phyloP scores from a whole-genome alignment of 37 sponge, comb jelly and placozoan genomes.

The Diacarnus erythraeanus region DNA sequence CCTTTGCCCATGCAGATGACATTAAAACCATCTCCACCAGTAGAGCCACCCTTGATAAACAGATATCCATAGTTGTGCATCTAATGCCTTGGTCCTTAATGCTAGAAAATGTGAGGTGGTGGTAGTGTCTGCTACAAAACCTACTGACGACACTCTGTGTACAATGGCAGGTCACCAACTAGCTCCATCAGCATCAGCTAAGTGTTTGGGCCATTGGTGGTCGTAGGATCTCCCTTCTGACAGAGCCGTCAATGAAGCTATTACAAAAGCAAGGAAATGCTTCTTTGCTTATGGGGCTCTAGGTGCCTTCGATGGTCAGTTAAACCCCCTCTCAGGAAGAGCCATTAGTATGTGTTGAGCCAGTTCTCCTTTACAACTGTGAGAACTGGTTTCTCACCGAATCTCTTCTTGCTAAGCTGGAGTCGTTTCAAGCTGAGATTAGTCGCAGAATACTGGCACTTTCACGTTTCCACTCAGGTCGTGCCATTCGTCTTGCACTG shows the following conservation, averaged over 20 bases:
- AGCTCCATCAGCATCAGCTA: neutral
- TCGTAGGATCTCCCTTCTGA: conserved; percentile 13
- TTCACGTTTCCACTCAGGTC: neutral
- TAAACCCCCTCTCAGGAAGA: conserved; percentile 20
- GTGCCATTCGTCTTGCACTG: too few species aligned
- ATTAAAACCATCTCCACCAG: neutral
- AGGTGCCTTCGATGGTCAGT: conserved; percentile 20
- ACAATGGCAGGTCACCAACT: neutral
- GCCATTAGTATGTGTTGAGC: conserved; percentile 8
- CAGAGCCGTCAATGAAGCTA: too few species aligned
- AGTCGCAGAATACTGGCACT: conserved; percentile 2
- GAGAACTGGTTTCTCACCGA: too few species aligned
- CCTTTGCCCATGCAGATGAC: conserved; percentile 26
- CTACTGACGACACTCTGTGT: neutral
- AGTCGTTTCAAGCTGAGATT: conserved; percentile 25
- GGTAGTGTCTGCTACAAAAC: neutral
- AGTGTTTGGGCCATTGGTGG: conserved; percentile 30
- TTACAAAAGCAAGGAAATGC: conserved; percentile 13
- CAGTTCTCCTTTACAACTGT: neutral
- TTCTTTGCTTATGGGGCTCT: conserved; percentile 22
- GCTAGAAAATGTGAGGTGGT: conserved; percentile 27
- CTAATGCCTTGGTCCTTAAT: conserved; percentile 8
- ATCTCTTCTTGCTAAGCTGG: neutral
- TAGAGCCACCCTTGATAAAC: neutral
- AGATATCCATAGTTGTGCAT: neutral